These are phyloP conservation scores for Sphinx pinastri DNA, from an alignment of 2,888 invertebrate species.

Conservation along the genomic window DNA sequence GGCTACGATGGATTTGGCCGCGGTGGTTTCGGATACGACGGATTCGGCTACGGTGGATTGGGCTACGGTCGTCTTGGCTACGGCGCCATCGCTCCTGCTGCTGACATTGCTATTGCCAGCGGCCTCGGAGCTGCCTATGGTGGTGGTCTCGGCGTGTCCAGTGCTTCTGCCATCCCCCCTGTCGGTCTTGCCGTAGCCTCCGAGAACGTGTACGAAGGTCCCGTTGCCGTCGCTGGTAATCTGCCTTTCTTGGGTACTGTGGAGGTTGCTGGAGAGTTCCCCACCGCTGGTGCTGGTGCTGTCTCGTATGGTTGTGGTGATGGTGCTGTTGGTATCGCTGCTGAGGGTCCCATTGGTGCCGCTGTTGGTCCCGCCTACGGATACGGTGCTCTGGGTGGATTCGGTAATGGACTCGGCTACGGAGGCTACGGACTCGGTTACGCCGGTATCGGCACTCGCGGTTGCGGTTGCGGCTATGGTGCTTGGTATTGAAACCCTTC, in stretches of 20 bases:
- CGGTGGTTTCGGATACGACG: slow-evolving; percentile 17
- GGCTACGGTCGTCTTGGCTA: not conserved
- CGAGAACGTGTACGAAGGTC: slow-evolving; percentile 36
- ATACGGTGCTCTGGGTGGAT: slow-evolving; percentile 21
- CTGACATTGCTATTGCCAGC: slow-evolving; percentile 14
- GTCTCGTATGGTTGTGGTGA: slow-evolving; percentile 33
- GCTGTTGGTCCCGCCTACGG: slow-evolving; percentile 25
- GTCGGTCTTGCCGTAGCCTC: slow-evolving; percentile 32
- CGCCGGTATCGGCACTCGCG: slow-evolving; percentile 19
- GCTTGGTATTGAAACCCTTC: not conserved
- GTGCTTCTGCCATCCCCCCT: slow-evolving; percentile 31
- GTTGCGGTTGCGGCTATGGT: slow-evolving; percentile 17
- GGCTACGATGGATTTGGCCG: slow-evolving; percentile 24
- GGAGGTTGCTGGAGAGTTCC: slow-evolving; percentile 33
- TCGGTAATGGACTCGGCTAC: slow-evolving; percentile 12
- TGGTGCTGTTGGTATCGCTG: slow-evolving; percentile 29
- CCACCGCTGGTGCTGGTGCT: slow-evolving; percentile 32
- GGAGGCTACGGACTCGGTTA: slow-evolving; percentile 29
- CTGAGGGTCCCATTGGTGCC: slow-evolving; percentile 27
- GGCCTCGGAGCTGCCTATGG: slow-evolving; percentile 24
- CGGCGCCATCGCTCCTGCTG: slow-evolving; percentile 21
- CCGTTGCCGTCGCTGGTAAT: slow-evolving; percentile 30
- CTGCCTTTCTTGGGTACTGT: slow-evolving; percentile 35
- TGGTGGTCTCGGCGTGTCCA: slow-evolving; percentile 26
- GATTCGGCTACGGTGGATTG: not conserved